phyloP scores from a whole-genome alignment of 2,113 vertebrate species.

The Psammodynastes pulverulentus region DNA sequence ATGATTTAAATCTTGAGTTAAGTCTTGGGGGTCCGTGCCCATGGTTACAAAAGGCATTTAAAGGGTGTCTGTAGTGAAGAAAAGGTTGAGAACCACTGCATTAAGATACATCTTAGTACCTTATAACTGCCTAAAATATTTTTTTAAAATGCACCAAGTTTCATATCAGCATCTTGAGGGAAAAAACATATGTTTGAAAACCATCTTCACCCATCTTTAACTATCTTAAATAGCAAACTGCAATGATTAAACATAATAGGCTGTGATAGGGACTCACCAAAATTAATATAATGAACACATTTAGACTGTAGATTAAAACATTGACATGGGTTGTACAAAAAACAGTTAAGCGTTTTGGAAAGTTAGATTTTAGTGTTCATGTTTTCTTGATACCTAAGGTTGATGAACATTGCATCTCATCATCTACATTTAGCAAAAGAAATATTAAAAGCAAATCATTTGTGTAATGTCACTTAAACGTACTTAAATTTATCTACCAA shows the following conservation, averaged over 20 bases:
- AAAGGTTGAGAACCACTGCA: slow-evolving; percentile 47
- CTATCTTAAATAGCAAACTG: slow-evolving; percentile 29
- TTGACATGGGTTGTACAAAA: not conserved
- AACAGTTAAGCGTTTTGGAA: not conserved
- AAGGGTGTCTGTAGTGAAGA: too few relatives aligned
- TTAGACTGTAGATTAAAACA: not conserved
- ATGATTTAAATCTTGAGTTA: too few relatives aligned
- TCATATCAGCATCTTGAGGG: slow-evolving; percentile 33
- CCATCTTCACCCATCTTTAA: not conserved
- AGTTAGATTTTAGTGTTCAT: not conserved
- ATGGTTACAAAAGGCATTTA: too few relatives aligned
- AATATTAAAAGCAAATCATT: not conserved
- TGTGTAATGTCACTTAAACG: not conserved
- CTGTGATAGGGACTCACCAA: not conserved
- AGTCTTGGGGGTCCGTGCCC: too few relatives aligned
- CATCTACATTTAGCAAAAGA: not conserved
- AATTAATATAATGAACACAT: slow-evolving; percentile 26
- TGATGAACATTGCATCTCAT: not conserved
- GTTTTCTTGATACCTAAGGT: not conserved
- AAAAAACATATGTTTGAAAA: slow-evolving; percentile 22
- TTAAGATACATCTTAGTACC: slow-evolving; percentile 68
- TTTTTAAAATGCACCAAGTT: slow-evolving; percentile 1
- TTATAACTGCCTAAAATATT: slow-evolving; percentile 56
- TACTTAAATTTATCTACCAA: not conserved
- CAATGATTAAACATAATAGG: slow-evolving; percentile 17